These are phyloP conservation scores for Falcaria lacertinaria DNA, from an alignment of 2,888 invertebrate species.

Conservation along the genomic window DNA sequence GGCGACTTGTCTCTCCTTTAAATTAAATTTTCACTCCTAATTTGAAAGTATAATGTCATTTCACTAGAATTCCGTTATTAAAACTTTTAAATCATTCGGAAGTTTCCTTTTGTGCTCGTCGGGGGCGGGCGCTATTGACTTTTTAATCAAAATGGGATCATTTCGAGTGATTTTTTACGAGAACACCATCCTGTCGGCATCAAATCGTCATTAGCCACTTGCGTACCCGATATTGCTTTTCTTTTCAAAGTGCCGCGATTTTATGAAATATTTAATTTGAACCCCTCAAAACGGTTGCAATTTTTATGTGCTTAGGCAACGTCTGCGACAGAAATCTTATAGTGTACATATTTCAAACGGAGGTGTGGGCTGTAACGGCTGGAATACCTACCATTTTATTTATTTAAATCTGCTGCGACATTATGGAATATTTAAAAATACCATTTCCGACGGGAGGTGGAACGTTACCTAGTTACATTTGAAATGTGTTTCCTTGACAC, in stretches of 20 bases:
- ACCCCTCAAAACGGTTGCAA: conserved; percentile 42
- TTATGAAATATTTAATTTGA: conserved; percentile 66
- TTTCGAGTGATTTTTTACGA: conserved; percentile 79
- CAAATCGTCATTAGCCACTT: conserved; percentile 77
- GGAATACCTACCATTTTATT: neutral
- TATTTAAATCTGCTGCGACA: neutral
- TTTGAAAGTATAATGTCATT: conserved; percentile 82
- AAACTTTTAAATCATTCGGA: conserved; percentile 80
- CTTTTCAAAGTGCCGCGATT: conserved; percentile 66
- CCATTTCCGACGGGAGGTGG: neutral
- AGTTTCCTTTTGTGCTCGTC: conserved; percentile 58
- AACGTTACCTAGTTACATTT: neutral
- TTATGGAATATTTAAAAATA: neutral
- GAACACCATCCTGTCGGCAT: conserved; percentile 67
- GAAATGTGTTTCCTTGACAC: neutral
- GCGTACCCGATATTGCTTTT: conserved; percentile 76
- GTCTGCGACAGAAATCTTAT: neutral
- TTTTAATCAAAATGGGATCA: conserved; percentile 79
- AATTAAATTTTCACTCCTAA: conserved; percentile 81
- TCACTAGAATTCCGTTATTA: conserved; percentile 79
- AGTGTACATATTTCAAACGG: neutral
- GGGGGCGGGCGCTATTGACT: conserved; percentile 69
- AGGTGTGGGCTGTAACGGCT: neutral
- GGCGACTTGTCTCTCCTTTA: conserved; percentile 78
- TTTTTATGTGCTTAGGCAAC: conserved; percentile 23